These are phyloP conservation scores for Euzophera pinguis DNA, from an alignment of 2,888 invertebrate genomes.

Conservation along the genomic window DNA sequence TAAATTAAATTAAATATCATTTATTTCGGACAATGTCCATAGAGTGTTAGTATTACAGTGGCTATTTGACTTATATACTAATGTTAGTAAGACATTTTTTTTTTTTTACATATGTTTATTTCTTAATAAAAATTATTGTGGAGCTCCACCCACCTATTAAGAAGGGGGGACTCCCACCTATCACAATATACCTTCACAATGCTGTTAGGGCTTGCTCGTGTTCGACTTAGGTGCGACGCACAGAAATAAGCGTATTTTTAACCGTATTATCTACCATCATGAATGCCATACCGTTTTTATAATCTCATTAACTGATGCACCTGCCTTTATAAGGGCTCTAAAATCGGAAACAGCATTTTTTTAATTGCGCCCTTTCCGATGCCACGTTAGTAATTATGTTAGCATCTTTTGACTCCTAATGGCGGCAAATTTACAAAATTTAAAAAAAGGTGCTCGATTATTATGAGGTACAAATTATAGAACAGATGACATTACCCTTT, in stretches of 20 bases:
- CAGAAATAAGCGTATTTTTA: not conserved
- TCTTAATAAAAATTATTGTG: no score
- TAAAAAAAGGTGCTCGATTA: conserved; percentile 3
- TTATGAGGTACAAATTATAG: not conserved
- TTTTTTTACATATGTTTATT: no score
- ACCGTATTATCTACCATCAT: conserved; percentile 14
- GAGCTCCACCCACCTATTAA: no score
- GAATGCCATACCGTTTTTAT: conserved; percentile 64
- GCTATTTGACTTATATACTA: no score
- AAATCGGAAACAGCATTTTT: conserved; percentile 40
- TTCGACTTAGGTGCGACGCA: no score
- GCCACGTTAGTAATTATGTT: conserved; percentile 5
- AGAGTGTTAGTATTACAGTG: no score
- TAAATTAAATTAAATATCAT: no score
- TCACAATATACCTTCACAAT: no score
- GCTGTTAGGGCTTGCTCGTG: no score
- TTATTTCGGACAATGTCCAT: no score
- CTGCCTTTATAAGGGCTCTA: conserved; percentile 43
- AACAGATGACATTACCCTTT: conserved; percentile 6
- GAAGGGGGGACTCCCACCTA: no score
- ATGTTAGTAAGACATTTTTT: no score
- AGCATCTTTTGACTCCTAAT: conserved; percentile 3
- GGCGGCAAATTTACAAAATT: conserved; percentile 11
- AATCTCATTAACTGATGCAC: conserved; percentile 54
- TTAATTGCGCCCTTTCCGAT: conserved; percentile 28